phyloP scores from a whole-genome alignment of 2,113 vertebrate species.

The Eretmochelys imbricata region DNA sequence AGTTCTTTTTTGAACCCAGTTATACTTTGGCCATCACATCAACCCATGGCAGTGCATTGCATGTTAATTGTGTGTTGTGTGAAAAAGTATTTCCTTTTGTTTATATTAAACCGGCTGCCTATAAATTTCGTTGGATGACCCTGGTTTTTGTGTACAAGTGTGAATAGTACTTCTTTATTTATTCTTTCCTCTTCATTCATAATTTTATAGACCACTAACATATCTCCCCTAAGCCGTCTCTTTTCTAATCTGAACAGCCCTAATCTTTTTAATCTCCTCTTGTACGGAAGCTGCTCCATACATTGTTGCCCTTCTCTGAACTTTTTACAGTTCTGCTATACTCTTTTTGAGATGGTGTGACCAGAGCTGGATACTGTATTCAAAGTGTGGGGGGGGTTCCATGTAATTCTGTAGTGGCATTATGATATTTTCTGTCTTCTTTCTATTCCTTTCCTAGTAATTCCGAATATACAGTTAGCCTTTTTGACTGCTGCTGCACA shows the following conservation, averaged over 20 bases:
- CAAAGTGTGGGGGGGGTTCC: not conserved
- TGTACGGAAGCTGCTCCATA: not conserved
- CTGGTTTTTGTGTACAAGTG: not conserved
- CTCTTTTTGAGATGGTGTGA: too few relatives aligned
- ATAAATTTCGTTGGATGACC: not conserved
- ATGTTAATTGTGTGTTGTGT: not conserved
- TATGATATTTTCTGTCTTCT: not conserved
- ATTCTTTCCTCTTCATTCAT: not conserved
- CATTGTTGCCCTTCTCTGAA: not conserved
- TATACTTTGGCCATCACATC: not conserved
- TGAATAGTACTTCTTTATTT: not conserved
- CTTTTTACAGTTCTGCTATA: not conserved
- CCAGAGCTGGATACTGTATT: not conserved
- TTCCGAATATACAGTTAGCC: not conserved
- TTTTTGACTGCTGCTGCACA: fast-evolving
- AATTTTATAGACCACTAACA: not conserved
- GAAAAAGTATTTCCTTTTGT: not conserved
- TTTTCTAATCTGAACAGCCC: not conserved
- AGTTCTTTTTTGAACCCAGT: not conserved
- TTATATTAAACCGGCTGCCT: not conserved
- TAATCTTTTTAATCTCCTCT: not conserved
- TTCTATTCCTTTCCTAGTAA: not conserved
- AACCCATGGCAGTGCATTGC: not conserved
- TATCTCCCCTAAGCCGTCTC: not conserved
- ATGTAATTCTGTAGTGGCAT: not conserved